Conservation (phyloP, 2,113 vertebrate genomes). For the Typhlomys cinereus region DNA sequence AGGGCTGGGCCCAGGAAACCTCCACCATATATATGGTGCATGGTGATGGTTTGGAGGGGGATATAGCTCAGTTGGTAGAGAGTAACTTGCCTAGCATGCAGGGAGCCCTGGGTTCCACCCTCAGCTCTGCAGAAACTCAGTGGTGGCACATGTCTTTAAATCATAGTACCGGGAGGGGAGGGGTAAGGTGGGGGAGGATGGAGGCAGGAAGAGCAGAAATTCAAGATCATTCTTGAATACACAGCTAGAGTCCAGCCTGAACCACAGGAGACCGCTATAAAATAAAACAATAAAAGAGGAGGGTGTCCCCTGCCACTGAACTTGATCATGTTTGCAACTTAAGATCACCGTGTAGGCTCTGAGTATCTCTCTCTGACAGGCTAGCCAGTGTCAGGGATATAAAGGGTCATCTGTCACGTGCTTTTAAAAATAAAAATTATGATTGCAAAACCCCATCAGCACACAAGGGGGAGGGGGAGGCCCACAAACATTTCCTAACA, state of each 20-base stretch:
- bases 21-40: neutral
- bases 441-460: neutral
- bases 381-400: neutral
- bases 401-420: neutral
- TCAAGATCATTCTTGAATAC: neutral
- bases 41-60: too few species aligned
- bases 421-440: slow-evolving; percentile 1
- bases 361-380: neutral
- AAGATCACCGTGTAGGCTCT: neutral
- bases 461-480: neutral
- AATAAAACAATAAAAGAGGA: neutral
- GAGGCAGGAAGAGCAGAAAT: neutral
- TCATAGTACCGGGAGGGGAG: neutral
- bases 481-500: neutral
- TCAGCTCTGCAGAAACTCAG: neutral
- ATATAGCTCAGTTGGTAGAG: neutral
- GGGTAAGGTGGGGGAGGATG: too few species aligned
- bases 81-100: neutral
- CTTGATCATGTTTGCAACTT: neutral
- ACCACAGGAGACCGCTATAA: neutral
- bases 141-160: neutral
- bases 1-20: neutral
- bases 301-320: neutral
- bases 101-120: too few species aligned
- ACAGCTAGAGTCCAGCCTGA: neutral